Conservation (phyloP, 2,113 vertebrate species). For the Actinemys pallida region DNA sequence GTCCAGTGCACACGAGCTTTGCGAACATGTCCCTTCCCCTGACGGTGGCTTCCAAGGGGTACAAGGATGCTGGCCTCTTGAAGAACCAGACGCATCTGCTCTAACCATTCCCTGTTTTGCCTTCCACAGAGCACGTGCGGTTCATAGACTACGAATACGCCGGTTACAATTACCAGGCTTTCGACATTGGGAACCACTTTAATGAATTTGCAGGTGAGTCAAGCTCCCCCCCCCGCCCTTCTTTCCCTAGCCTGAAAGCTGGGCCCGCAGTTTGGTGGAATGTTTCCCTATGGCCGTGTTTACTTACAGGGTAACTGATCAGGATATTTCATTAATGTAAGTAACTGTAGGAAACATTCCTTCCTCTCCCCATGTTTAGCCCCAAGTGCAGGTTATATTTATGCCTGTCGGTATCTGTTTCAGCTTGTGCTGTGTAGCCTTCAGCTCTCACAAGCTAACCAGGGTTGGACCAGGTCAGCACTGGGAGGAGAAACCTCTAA, state of each 20-base stretch:
- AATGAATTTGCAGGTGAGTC: conserved; percentile 95
- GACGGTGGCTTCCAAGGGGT: background rate
- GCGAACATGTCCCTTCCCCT: background rate
- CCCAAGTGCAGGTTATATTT: background rate
- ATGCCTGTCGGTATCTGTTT: background rate
- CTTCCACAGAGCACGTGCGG: conserved; percentile 83
- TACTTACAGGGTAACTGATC: background rate
- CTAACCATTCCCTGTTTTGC: background rate
- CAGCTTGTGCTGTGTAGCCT: background rate
- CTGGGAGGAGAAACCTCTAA: background rate
- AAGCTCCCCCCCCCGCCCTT: rapidly evolving
- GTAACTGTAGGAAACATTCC: background rate
- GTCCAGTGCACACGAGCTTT: background rate
- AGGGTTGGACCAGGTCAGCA: background rate
- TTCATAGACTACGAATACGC: conserved; percentile 99
- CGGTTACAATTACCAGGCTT: conserved; percentile 98
- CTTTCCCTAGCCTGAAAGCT: background rate
- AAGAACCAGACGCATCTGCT: rapidly evolving
- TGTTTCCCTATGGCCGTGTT: rapidly evolving
- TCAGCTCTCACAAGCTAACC: background rate
- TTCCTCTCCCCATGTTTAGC: background rate
- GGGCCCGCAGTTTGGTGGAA: background rate
- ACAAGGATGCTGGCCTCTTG: rapidly evolving
- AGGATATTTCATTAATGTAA: too few relatives aligned
- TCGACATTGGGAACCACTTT: conserved; percentile 98